Evolutionary conservation across 2,888 invertebrate species (phyloP), one percentile per base, ranked within the genome.

Genomic region (Scrobipalpa costella): DNA sequence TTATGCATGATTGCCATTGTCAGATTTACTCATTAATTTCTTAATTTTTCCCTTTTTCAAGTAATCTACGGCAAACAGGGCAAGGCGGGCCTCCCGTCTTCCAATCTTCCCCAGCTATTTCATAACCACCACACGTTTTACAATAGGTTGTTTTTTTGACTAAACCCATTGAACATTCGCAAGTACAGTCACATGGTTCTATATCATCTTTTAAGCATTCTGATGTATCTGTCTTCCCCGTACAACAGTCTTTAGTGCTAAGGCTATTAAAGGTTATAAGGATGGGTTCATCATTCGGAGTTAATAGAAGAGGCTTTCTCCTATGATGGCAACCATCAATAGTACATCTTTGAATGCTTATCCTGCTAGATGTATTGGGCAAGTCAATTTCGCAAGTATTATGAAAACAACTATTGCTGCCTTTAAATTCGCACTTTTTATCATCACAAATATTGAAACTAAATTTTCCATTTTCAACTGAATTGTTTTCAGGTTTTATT

Each of bases 71-170:
- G 70, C 71, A 90, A 49, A 87, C 73, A 1, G 91, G 90, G 73
- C 91, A 91, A 0, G 88, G 87, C 67, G 70, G 9, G 63, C 71
- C 15, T 71, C 67, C 74, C 19, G 66, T 68, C 1, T 72, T 50
- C 7, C 81, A 57, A 57, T 88, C 89, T 27, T 86, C 85, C 8
- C 88, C 90, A 58, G 71, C 67, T 55, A 65, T 69, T 77, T 90
- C 88, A 64, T 79, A 90, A 5, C 91, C 91, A 33, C 86, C 84
- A 64, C 91, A 91, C 59, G 88, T 68, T 13, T 73, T 75, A 65
- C 91, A 90, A 68, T 84, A 90, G 40, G 84, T 88, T 0, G 90
- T 90, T 65, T 77, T 85, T 68, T 84, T 89, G 17, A 73, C 74
- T 66, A 86, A 87, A 17, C 82, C 85, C 75, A 90, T 89, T 44